These are phyloP conservation scores for Diorhabda carinulata DNA, from an alignment of 1,140 invertebrate species.

Conservation along the genomic window DNA sequence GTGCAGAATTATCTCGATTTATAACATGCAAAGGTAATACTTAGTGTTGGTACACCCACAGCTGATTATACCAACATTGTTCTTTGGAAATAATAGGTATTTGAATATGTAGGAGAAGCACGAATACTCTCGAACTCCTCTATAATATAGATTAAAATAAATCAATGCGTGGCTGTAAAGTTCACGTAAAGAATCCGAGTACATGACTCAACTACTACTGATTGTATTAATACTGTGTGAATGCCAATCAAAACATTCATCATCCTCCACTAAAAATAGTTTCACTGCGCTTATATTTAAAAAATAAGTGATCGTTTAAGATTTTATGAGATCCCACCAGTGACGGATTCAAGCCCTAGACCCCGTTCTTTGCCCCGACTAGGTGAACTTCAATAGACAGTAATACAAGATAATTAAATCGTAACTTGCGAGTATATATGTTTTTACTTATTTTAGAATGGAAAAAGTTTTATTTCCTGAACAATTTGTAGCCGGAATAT, in stretches of 20 bases:
- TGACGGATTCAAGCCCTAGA: too few species aligned
- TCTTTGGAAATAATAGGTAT: constrained; percentile 1
- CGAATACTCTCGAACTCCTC: not conserved
- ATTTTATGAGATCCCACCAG: too few species aligned
- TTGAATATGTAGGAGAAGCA: constrained; percentile 1
- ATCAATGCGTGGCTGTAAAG: not conserved
- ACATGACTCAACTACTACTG: not conserved
- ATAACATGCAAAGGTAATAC: constrained; percentile 2
- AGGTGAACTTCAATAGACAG: too few species aligned
- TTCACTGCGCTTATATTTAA: too few species aligned
- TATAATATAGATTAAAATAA: not conserved
- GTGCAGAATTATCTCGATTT: constrained; percentile 2
- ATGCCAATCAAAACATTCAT: not conserved
- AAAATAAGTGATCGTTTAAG: too few species aligned
- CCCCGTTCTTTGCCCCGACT: too few species aligned
- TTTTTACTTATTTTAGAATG: too few species aligned
- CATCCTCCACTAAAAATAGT: too few species aligned
- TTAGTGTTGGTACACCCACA: constrained; percentile 1
- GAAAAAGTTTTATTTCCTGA: too few species aligned
- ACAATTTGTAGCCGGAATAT: too few species aligned
- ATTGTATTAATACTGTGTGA: not conserved
- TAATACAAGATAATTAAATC: too few species aligned
- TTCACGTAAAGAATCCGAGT: not conserved
- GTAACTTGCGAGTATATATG: too few species aligned
- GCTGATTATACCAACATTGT: constrained; percentile 2